Conservation (phyloP, 1,140 invertebrate species). For the Brachionus asplanchnoidis region DNA sequence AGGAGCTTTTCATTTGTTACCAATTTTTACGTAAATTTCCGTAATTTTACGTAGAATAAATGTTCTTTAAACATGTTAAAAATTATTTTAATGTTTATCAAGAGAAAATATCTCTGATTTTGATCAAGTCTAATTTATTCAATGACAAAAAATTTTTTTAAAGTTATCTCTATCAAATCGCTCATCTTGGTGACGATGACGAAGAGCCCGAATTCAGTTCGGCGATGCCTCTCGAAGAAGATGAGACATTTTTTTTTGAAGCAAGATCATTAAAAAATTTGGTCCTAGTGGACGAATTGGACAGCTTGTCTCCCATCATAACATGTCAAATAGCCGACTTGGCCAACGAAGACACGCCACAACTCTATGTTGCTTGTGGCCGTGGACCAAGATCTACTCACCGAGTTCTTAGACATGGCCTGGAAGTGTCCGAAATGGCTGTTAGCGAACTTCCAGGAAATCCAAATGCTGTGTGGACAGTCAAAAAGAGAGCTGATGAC, state of each 20-base stretch:
- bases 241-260: constrained; percentile 98
- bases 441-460: constrained; percentile 97
- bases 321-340: constrained; percentile 66
- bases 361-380: constrained; percentile 91
- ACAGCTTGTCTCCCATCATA: constrained; percentile 90
- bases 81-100: too few species aligned
- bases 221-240: constrained; percentile 93
- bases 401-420: constrained; percentile 85
- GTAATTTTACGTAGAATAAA: too few species aligned
- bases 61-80: too few species aligned
- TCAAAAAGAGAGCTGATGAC: constrained; percentile 91
- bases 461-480: constrained; percentile 99
- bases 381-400: constrained; percentile 86
- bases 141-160: neutral
- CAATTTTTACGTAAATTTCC: too few species aligned
- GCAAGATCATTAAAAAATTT: constrained; percentile 88
- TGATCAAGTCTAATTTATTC: too few species aligned
- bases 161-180: constrained; percentile 89
- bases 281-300: constrained; percentile 94
- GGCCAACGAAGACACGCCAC: constrained; percentile 96
- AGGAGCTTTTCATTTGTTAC: too few species aligned
- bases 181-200: constrained; percentile 96
- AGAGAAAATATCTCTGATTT: too few species aligned
- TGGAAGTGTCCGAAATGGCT: constrained; percentile 96
- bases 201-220: constrained; percentile 98